Evolutionary conservation across 2,797 vertebrate species (phyloP), one percentile per base, ranked within the genome.

Genomic region (Eremophila alpestris): DNA sequence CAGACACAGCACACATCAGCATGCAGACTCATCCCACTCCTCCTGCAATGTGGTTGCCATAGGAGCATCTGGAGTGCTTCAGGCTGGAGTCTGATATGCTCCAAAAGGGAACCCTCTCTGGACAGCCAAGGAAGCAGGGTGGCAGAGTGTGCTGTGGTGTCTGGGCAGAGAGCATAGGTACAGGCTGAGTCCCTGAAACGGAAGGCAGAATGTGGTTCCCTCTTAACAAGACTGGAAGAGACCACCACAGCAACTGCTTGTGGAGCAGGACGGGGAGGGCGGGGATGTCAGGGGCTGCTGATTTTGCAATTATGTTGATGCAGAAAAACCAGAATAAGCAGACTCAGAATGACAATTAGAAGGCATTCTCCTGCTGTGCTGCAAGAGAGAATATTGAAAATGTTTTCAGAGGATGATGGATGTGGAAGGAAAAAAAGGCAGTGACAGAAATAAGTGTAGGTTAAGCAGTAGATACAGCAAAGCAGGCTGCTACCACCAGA

Each of bases 391-490:
- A 68, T 58, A 91, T 22, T 90, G 67, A 77, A 93, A 84, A 46
- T 41, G 5, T 30, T 81, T 84, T 84, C 46, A 55, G 45, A 46
- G 34, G 41, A 32, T 84, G 56, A 84, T 87, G 88, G 70, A 82
- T 32, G 21, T 19, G 30, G 5, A 16, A 3, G 3, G 11, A 2
- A 16, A 48, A 67, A 62, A 34, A 29, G 3, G 5, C 22, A 91
- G 21, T 40, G 51, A 17, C 34, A 89, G 67, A 90, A 96, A 92
- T 65, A 84, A 38, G 60, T 64, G 49, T 54, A 41, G 9, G 32
- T 83, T 92, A 75, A 93, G 69, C 62, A 80, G 38, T 26, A 92
- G 46, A 82, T 58, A 56, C 5, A 76, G 60, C 30, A 85, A 90
- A 94, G 86, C 3, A 3, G n/a, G 54, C 65, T 80, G 24, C 76